A percentile compares a stretch with the other conserved stretches of the same genome.
phyloP scores from a whole-genome alignment of 2,888 invertebrate genomes.

The Galerucella pusilla region DNA sequence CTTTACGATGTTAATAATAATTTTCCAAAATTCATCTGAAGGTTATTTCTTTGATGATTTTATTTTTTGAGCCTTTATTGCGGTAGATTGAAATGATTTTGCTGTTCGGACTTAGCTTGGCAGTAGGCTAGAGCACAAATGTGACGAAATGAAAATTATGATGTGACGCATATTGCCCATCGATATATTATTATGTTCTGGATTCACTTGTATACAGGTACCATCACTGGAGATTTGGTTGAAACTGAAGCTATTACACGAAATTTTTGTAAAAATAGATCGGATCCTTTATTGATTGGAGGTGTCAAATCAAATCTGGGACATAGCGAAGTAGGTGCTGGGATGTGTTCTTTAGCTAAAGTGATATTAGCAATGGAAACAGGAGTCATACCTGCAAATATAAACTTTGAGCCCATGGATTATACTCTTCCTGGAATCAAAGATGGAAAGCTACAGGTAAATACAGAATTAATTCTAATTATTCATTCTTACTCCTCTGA shows the following conservation, averaged over 20 bases:
- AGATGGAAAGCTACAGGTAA: conserved; percentile 66
- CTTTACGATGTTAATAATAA: too few relatives aligned
- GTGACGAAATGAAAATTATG: too few relatives aligned
- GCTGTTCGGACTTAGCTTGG: too few relatives aligned
- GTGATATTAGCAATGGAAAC: conserved; percentile 76
- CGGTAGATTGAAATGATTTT: too few relatives aligned
- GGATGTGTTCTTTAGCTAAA: conserved; percentile 71
- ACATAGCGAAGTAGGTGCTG: conserved; percentile 65
- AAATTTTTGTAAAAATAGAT: conserved; percentile 56
- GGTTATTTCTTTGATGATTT: too few relatives aligned
- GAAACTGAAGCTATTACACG: conserved; percentile 48
- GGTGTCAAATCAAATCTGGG: conserved; percentile 68
- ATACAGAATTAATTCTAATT: too few relatives aligned
- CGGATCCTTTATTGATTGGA: conserved; percentile 70
- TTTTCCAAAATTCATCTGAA: too few relatives aligned
- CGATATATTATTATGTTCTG: too few relatives aligned
- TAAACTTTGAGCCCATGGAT: conserved; percentile 74
- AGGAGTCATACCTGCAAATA: conserved; percentile 76
- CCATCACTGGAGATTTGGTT: conserved; percentile 48
- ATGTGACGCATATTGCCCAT: too few relatives aligned
- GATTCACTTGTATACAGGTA: conserved; percentile 61
- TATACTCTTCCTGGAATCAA: conserved; percentile 67
- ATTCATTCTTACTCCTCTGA: too few relatives aligned
- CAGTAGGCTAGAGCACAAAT: too few relatives aligned
- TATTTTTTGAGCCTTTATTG: too few relatives aligned